Evolutionary conservation across 2,797 vertebrate species (phyloP).

Genomic region (Carcharodon carcharias): DNA sequence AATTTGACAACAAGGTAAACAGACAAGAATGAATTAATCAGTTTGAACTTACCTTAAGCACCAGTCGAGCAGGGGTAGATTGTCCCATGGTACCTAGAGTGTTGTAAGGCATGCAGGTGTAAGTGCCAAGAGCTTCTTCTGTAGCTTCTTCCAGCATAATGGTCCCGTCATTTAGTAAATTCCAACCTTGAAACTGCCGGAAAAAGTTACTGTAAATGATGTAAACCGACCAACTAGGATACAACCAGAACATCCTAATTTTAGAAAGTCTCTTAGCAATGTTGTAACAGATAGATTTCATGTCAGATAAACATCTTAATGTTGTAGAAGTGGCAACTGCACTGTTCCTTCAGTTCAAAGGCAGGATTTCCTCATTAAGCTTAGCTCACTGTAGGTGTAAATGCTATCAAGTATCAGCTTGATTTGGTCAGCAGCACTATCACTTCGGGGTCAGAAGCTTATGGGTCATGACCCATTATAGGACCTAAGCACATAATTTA

Average conservation of each 20-base stretch:
- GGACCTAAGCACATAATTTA: neutral
- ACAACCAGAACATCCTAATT: neutral
- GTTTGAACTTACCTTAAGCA: slow-evolving; percentile 82
- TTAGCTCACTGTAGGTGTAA: neutral
- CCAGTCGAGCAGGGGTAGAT: slow-evolving; percentile 93
- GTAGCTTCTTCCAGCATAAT: slow-evolving; percentile 96
- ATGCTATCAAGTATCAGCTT: neutral
- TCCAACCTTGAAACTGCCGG: slow-evolving; percentile 85
- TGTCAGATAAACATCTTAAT: neutral
- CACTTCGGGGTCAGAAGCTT: neutral
- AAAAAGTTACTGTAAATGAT: slow-evolving; percentile 40
- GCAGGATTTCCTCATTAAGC: neutral
- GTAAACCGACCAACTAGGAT: slow-evolving; percentile 48
- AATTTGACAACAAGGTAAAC: neutral
- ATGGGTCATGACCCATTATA: neutral
- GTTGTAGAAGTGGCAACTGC: neutral
- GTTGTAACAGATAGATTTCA: neutral
- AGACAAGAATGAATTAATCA: neutral
- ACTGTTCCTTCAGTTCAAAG: neutral
- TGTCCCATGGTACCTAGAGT: slow-evolving; percentile 98
- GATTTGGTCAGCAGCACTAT: neutral
- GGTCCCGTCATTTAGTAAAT: slow-evolving; percentile 86
- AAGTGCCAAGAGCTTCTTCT: slow-evolving; percentile 97
- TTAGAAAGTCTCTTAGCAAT: neutral
- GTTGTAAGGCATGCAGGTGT: slow-evolving; percentile 99